A percentile compares a stretch with the other conserved stretches of the same genome.
Evolutionary conservation across 2,888 invertebrate species (phyloP).

Genomic region (Pyrochroa serraticornis): DNA sequence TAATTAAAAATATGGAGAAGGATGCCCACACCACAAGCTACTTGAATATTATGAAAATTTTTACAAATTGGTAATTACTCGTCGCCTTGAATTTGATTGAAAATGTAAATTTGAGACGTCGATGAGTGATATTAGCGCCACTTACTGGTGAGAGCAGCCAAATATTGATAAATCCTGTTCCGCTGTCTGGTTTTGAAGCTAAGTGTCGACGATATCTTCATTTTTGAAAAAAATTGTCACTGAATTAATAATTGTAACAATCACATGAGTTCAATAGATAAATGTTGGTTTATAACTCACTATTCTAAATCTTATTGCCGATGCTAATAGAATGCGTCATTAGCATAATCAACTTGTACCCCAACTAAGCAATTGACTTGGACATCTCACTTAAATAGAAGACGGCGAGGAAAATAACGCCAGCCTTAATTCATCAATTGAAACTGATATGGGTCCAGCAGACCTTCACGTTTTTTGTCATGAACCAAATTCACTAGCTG

Average conservation of each 20-base stretch:
- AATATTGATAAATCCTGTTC: slow-evolving; percentile 43
- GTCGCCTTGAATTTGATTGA: neutral
- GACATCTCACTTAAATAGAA: slow-evolving; percentile 16
- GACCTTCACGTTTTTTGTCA: neutral
- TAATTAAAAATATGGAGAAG: neutral
- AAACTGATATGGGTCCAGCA: slow-evolving; percentile 9
- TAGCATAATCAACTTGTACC: slow-evolving; percentile 8
- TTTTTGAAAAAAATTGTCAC: slow-evolving; percentile 1
- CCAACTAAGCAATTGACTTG: slow-evolving; percentile 25
- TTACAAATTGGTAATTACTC: too few relatives aligned
- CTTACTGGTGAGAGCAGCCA: slow-evolving; percentile 46
- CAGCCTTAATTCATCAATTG: slow-evolving; percentile 10
- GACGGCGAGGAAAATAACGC: slow-evolving; percentile 15
- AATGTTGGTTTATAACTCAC: neutral
- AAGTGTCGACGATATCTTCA: slow-evolving; percentile 14
- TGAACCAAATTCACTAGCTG: too few relatives aligned
- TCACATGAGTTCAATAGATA: slow-evolving; percentile 12
- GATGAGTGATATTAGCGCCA: neutral
- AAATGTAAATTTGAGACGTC: neutral
- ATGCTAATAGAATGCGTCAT: slow-evolving; percentile 2
- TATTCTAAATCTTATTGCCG: neutral
- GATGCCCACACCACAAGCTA: too few relatives aligned
- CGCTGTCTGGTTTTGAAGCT: slow-evolving; percentile 3
- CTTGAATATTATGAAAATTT: too few relatives aligned
- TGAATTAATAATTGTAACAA: neutral